Base-by-base conservation (phyloP, 2,888 invertebrate genomes). In the Archips xylosteana region DNA sequence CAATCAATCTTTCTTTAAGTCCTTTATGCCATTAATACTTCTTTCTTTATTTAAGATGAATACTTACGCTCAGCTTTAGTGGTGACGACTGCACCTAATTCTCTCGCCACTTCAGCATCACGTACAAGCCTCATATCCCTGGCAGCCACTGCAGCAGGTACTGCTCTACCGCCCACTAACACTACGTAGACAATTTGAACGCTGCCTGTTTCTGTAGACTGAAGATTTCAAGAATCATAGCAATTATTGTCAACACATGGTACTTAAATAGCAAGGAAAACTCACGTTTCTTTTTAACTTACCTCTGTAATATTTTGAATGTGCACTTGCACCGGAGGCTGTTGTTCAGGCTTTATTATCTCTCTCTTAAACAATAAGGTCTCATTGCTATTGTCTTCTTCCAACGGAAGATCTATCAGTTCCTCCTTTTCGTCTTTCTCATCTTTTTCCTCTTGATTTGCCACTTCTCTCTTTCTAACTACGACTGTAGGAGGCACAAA, bases 11-110 rank as follows among this genome's bases (percentile, higher is more conserved):
- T 36, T 36, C 36, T 36, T 36, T 36, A 1, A 36, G 39, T 6
- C 5, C 6, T 39, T 39, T 39, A 36, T 3, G 36, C 36, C 36
- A 36, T 36, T 36, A 36, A 2, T 4, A 13, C 60, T 12, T 8
- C 39, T 42, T 8, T 57, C 32, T 57, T 3, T 12, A 32, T 57
- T 6, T 57, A 32, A 15, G 51, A 54, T 23, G 3, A 54, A 8
- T 39, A 66, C 96, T 96, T 95, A 98, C 98, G 98, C 95, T 98
- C 97, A 74, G 98, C 97, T 92, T 97, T 98, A 78, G 97, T 97
- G 66, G 97, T 95, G 64, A 97, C 96, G 0, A 96, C 96, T 75
- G 96, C 97, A 5, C 97, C 97, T 67, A 98, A 91, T 78, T 97
- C 96, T 36, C 95, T 92, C 0, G 96, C 96, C 0, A 97, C 97